Conservation (phyloP, 37 sponge, comb jelly and placozoan species). For the Geodia barretti region DNA sequence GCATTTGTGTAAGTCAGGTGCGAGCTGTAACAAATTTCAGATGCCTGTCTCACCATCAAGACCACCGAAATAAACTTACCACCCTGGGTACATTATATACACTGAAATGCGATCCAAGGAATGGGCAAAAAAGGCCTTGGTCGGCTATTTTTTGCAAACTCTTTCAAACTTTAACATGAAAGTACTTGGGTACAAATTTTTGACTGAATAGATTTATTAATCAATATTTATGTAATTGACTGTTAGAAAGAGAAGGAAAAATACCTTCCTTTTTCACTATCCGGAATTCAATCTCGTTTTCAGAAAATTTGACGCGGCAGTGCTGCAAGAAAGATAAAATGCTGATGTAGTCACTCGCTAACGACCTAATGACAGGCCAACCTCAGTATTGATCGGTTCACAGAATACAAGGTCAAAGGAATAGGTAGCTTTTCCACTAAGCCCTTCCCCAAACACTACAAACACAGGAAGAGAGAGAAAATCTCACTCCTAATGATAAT, state of each 20-base stretch:
- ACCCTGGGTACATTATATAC: too few species aligned
- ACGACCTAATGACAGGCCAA: conserved; percentile 6
- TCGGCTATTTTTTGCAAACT: too few species aligned
- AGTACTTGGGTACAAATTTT: not conserved
- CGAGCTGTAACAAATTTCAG: too few species aligned
- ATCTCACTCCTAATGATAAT: not conserved
- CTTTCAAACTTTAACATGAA: too few species aligned
- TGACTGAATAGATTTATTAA: not conserved
- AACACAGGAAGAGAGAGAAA: conserved; percentile 20
- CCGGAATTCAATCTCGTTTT: conserved; percentile 80
- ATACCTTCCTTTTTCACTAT: conserved; percentile 69
- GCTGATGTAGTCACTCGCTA: not conserved
- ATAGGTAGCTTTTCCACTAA: conserved; percentile 62
- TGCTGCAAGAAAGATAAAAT: too few species aligned
- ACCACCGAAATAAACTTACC: too few species aligned
- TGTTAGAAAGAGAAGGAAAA: too few species aligned
- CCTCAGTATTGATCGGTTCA: conserved; percentile 73
- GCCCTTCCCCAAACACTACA: conserved; percentile 72
- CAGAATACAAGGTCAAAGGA: conserved; percentile 70
- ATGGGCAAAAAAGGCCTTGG: too few species aligned
- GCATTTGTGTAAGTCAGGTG: too few species aligned
- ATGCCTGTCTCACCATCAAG: too few species aligned
- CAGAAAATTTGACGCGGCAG: conserved; percentile 52
- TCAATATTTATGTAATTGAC: not conserved
- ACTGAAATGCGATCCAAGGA: too few species aligned